Evolutionary conservation across 2,113 vertebrate species (phyloP).

Genomic region (Charina bottae): DNA sequence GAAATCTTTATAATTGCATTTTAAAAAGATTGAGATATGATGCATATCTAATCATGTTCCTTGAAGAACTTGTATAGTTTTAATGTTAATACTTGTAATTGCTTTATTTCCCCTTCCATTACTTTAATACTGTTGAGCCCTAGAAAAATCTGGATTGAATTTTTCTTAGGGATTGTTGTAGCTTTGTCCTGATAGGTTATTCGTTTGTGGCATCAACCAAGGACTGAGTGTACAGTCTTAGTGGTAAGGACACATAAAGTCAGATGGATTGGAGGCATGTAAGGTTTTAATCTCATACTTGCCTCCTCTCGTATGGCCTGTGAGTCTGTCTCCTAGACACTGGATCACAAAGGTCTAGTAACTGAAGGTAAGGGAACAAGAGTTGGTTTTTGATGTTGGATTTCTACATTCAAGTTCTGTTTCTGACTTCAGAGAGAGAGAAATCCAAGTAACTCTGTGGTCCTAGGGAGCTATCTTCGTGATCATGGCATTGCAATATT

Average conservation of each 20-base stretch:
- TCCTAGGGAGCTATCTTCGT: too few species aligned
- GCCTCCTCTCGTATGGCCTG: too few species aligned
- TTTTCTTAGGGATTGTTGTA: background rate
- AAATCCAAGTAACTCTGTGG: too few species aligned
- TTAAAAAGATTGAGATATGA: slow-evolving; percentile 3
- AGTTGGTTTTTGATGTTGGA: too few species aligned
- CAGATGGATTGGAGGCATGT: too few species aligned
- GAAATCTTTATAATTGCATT: slow-evolving; percentile 28
- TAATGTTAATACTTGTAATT: background rate
- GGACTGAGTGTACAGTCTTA: background rate
- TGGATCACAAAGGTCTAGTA: too few species aligned
- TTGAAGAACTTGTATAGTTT: slow-evolving; percentile 18
- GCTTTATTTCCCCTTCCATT: background rate
- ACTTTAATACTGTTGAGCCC: background rate
- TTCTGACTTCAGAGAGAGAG: too few species aligned
- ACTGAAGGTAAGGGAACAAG: too few species aligned
- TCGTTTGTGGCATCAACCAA: background rate
- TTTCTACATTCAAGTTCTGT: too few species aligned
- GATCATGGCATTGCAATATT: too few species aligned
- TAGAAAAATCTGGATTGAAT: background rate
- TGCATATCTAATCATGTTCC: slow-evolving; percentile 8
- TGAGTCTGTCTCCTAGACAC: too few species aligned
- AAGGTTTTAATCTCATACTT: too few species aligned
- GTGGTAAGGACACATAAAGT: background rate
- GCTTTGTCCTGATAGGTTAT: background rate